A percentile compares a stretch with the other conserved stretches of the same genome.
These are phyloP conservation scores for Drosophila infuscata DNA, from an alignment of 2,888 invertebrate species.

Conservation along the genomic window DNA sequence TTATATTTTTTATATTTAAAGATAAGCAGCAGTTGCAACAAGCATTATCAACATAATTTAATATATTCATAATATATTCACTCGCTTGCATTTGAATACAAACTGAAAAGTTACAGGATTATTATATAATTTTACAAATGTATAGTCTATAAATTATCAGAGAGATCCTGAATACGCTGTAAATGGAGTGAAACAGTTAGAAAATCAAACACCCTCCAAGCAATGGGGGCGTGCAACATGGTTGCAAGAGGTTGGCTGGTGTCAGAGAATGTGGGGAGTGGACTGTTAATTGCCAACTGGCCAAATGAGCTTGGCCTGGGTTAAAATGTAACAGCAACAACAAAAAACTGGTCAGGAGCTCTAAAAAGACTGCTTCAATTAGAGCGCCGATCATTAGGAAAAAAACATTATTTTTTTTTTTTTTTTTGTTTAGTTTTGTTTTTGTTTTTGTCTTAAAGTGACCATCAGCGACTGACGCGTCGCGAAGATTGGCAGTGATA, in stretches of 20 bases:
- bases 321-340: constrained; percentile 3
- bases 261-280: constrained; percentile 11
- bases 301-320: constrained; percentile 37
- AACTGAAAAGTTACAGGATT: background rate
- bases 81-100: no score
- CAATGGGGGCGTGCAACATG: constrained; percentile 20
- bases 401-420: background rate
- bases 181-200: constrained; percentile 18
- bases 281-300: constrained; percentile 44
- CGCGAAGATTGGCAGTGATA: constrained; percentile 72
- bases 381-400: constrained; percentile 69
- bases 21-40: background rate
- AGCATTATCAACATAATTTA: no score
- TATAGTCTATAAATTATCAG: constrained; percentile 1
- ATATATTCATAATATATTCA: no score
- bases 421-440: no score
- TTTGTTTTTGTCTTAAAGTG: constrained; percentile 19
- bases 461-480: constrained; percentile 24
- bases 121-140: constrained; percentile 5
- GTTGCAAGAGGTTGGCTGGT: background rate
- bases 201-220: background rate
- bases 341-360: constrained; percentile 11
- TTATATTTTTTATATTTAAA: no score
- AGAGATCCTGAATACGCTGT: constrained; percentile 3
- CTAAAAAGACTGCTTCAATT: constrained; percentile 61